phyloP scores from a whole-genome alignment of 35 echinoderm and acorn worm species.

The Holothuria glaberrima region DNA sequence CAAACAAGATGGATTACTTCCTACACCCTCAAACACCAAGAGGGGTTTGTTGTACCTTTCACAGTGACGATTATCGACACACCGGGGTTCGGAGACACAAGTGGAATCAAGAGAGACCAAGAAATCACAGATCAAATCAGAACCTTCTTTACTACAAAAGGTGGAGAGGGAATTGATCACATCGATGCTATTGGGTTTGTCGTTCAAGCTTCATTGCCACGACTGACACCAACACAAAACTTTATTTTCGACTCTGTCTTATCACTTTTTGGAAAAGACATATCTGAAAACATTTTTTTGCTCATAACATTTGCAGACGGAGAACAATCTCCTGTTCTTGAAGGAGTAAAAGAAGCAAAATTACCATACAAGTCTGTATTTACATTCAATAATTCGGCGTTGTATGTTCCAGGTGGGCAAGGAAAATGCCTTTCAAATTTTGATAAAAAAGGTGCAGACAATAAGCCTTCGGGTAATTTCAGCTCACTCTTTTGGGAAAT shows the following conservation, averaged over 20 bases:
- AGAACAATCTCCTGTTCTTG: background rate
- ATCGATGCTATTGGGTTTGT: slow-evolving; percentile 79
- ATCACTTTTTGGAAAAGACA: slow-evolving; percentile 6
- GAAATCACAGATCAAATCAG: slow-evolving; percentile 40
- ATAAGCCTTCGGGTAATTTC: background rate
- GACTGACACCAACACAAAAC: slow-evolving; percentile 42
- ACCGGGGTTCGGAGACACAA: slow-evolving; percentile 65
- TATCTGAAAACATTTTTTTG: background rate
- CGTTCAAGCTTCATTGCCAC: slow-evolving; percentile 44
- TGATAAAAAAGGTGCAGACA: background rate
- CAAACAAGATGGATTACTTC: slow-evolving; percentile 72
- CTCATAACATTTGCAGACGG: background rate
- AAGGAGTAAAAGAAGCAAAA: background rate
- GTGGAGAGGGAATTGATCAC: slow-evolving; percentile 51
- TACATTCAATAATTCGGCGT: background rate
- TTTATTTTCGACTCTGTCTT: slow-evolving; percentile 56
- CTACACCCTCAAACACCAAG: slow-evolving; percentile 55
- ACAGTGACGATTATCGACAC: slow-evolving; percentile 71
- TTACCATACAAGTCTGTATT: background rate
- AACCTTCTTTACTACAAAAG: slow-evolving; percentile 43
- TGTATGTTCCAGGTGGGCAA: background rate
- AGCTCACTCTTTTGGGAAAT: background rate
- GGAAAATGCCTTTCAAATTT: background rate
- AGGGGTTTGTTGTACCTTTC: slow-evolving; percentile 35
- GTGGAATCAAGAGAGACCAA: slow-evolving; percentile 63